Base-by-base conservation (phyloP, 2,888 invertebrate genomes). In the Thymelicus sylvestris region DNA sequence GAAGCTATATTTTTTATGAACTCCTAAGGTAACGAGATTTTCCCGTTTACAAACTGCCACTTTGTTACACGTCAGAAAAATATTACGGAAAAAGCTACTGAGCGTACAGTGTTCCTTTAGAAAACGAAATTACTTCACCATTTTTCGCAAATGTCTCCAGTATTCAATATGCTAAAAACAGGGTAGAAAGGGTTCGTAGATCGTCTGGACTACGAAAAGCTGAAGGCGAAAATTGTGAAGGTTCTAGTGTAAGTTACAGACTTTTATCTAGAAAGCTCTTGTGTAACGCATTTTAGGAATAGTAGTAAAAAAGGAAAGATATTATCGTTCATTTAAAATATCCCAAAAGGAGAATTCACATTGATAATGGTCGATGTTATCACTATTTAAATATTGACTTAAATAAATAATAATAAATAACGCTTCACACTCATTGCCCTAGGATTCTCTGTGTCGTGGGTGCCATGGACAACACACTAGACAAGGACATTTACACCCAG, bases 101-200 rank as follows among this genome's bases (percentile, higher is more conserved):
- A 65, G 66, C 71, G 61, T 66, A 41, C 7, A 61, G 65, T 70
- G 59, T 70, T 64, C 66, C 52, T 65, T 55, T 60, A 65, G 61
- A 63, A 71, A 68, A 65, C 67, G 69, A 75, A 75, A 76, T 77
- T 74, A 77, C 75, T 71, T 67, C 52, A 71, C 74, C 75, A 71
- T 74, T 75, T 74, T 74, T 74, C 74, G 66, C 72, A 70, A 77
- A 76, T 75, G 74, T 76, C 72, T 67, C 74, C 78, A 79, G 78
- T 80, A 82, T 80, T 83, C 77, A 84, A 87, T 84, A 86, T 85
- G 83, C 84, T 83, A 83, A 80, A 81, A 81, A 82, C 83, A 85
- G 85, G 84, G 85, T 83, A 84, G 80, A 86, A 84, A 84, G 85
- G 83, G 83, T 79, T 78, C 79, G 75, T 74, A 59, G 66, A 79